These are phyloP conservation scores for Alitta virens DNA, from an alignment of 2,888 invertebrate species.

Conservation along the genomic window DNA sequence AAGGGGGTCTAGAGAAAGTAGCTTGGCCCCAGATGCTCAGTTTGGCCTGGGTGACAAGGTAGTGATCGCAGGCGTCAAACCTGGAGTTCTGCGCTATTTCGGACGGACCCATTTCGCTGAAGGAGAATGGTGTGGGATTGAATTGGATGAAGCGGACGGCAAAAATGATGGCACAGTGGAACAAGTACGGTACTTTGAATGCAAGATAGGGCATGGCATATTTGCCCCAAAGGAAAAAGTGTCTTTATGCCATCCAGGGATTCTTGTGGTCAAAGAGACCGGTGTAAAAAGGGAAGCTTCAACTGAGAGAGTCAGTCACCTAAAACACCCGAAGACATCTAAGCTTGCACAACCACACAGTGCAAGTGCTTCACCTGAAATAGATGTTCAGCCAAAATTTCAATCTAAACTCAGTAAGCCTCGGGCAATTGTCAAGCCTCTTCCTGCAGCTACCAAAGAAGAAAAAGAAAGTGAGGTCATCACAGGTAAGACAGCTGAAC, in stretches of 20 bases:
- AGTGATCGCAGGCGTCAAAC: conserved; percentile 57
- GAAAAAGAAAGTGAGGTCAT: background rate
- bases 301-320: background rate
- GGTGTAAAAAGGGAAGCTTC: background rate
- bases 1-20: too few species aligned
- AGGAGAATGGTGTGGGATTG: conserved; percentile 68
- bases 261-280: background rate
- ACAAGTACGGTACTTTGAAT: conserved; percentile 67
- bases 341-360: conserved; percentile 3
- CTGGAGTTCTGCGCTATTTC: conserved; percentile 62
- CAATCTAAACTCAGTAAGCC: conserved; percentile 6
- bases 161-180: conserved; percentile 67
- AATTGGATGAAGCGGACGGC: conserved; percentile 63
- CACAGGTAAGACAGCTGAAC: background rate
- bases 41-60: conserved; percentile 55
- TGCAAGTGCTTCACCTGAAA: background rate
- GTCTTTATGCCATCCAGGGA: background rate
- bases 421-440: background rate
- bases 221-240: conserved; percentile 66
- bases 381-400: background rate
- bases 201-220: conserved; percentile 64
- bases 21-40: background rate
- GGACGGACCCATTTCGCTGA: conserved; percentile 64
- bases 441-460: background rate
- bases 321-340: conserved; percentile 1